Base-by-base conservation (phyloP, 2,888 invertebrate species). In the Ichneumon xanthorius region DNA sequence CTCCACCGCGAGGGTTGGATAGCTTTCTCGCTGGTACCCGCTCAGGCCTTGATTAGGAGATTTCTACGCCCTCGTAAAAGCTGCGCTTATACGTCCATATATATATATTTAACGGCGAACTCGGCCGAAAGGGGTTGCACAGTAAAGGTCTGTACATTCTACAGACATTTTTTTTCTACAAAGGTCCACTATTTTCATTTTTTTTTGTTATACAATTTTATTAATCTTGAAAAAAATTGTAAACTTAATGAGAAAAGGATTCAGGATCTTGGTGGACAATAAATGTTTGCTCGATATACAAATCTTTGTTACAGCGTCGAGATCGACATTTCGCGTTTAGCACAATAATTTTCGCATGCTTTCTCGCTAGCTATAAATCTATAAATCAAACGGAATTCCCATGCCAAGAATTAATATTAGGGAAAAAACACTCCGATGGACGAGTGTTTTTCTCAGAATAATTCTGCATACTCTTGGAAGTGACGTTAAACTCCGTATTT, bases 401-500 rank as follows among this genome's bases (percentile, higher is more conserved):
- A 58, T 58, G 58, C 22, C 26, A 26, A 14, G 26, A 22, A 58
- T 26, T 26, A 26, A 26, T 58, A 26, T 9, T 3, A 14, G 4
- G 14, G 58, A 26, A 9, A 26, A 26, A 26, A 26, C 3, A 26
- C 1, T 14, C 26, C 58, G 26, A 26, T 5, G 26, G 26, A 58
- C 58, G 26, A 58, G 26, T 58, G 14, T 58, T 58, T 14, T 58
- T 14, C 58, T 9, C 22, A 26, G 63, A 30, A 33, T 6, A 5
- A 16, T 63, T 63, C 33, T 33, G 26, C 26, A 33, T n/a, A 63
- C 37, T 26, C 22, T 65, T 67, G 72, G 16, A n/a, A 16, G 37
- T 55, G 78, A 85, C 68, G 68, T 83, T 70, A 63, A 68, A 68
- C n/a, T 77, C 67, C 90, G 93, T 92, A 93, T 93, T 93, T 93